Evolutionary conservation across 2,888 invertebrate genomes (phyloP).

Genomic region (Caenorhabditis imperialis): DNA sequence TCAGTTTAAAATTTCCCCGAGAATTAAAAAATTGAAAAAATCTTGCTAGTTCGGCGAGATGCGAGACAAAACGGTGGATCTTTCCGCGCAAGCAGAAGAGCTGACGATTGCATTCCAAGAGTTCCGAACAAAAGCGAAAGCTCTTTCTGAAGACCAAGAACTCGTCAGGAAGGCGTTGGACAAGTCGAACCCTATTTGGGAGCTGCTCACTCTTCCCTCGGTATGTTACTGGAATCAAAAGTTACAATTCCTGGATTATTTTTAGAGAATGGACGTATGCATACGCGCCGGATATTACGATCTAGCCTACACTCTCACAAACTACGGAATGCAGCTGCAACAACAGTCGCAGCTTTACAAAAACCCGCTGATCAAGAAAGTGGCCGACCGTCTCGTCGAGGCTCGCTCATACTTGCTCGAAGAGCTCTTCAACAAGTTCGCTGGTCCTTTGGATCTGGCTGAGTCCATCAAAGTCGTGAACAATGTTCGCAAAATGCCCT

Average conservation of each 20-base stretch:
- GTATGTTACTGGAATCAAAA: too few relatives aligned
- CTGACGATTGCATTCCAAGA: conserved; percentile 64
- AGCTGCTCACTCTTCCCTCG: conserved; percentile 69
- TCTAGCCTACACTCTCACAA: conserved; percentile 75
- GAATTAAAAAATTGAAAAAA: background rate
- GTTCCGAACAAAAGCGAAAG: conserved; percentile 63
- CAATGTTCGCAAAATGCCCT: conserved; percentile 77
- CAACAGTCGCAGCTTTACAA: conserved; percentile 58
- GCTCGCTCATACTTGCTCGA: conserved; percentile 74
- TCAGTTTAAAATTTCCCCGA: background rate
- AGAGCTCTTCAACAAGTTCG: conserved; percentile 77
- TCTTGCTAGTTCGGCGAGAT: conserved; percentile 73
- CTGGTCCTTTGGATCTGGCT: conserved; percentile 75
- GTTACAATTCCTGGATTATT: too few relatives aligned
- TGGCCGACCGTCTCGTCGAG: conserved; percentile 73
- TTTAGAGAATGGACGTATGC: conserved; percentile 76
- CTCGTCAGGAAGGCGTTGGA: conserved; percentile 62
- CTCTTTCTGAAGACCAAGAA: conserved; percentile 62
- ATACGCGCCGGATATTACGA: conserved; percentile 76
- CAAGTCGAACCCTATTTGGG: conserved; percentile 70
- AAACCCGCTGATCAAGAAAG: conserved; percentile 63
- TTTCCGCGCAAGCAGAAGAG: conserved; percentile 65
- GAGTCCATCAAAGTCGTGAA: conserved; percentile 74
- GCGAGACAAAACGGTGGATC: conserved; percentile 65
- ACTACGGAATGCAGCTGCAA: conserved; percentile 71